phyloP scores from a whole-genome alignment of 1,140 invertebrate species.

The Drosophila burlai region DNA sequence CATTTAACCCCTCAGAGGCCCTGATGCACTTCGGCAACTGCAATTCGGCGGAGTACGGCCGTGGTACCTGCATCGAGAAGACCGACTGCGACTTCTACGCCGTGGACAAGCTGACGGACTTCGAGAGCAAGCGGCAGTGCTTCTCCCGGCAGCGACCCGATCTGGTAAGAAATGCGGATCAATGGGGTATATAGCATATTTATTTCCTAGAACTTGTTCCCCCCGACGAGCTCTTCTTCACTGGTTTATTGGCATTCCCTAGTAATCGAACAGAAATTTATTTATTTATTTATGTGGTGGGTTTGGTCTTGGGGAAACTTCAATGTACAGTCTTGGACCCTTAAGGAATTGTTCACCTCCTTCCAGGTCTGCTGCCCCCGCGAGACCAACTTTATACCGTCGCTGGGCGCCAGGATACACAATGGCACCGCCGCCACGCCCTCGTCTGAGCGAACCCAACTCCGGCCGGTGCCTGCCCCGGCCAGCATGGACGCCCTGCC shows the following conservation, averaged over 20 bases:
- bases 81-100: slow-evolving; percentile 51
- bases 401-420: slow-evolving; percentile 27
- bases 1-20: slow-evolving; percentile 1
- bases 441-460: neutral
- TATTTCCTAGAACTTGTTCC: no score
- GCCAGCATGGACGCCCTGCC: slow-evolving; percentile 37
- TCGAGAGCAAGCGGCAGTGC: slow-evolving; percentile 43
- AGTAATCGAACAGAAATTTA: neutral
- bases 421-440: neutral
- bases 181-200: neutral
- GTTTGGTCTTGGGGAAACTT: neutral
- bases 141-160: slow-evolving; percentile 51
- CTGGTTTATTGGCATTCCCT: neutral
- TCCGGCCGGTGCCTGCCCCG: neutral
- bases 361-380: slow-evolving; percentile 59
- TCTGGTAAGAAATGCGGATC: slow-evolving; percentile 39
- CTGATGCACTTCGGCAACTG: slow-evolving; percentile 62
- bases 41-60: slow-evolving; percentile 32
- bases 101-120: slow-evolving; percentile 25
- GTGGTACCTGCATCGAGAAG: slow-evolving; percentile 44
- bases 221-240: slow-evolving; percentile 8
- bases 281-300: no score
- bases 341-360: neutral
- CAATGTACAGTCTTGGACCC: neutral
- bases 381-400: slow-evolving; percentile 39